Evolutionary conservation across 2,888 invertebrate species (phyloP).

Genomic region (Elaeidobius kamerunicus): DNA sequence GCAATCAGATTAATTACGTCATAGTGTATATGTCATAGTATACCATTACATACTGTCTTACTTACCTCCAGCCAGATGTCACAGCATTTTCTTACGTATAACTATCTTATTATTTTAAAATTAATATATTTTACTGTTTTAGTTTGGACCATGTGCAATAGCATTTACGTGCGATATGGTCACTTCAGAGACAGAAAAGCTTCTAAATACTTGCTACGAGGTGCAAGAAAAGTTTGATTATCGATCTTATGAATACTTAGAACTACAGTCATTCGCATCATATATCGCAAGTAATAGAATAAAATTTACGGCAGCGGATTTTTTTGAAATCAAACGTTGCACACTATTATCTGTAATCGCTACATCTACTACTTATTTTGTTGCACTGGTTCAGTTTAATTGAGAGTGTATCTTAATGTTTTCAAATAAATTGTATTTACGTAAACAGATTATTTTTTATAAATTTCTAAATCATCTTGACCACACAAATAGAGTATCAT

Average conservation of each 20-base stretch:
- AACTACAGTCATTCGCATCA: conserved; percentile 4
- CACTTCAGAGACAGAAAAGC: conserved; percentile 5
- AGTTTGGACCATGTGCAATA: conserved; percentile 12
- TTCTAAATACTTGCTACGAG: conserved; percentile 8
- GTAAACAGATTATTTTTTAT: too few species aligned
- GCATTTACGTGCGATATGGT: conserved; percentile 10
- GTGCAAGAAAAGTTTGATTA: conserved; percentile 7
- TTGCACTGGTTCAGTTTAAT: conserved; percentile 18
- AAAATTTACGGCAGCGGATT: conserved; percentile 14
- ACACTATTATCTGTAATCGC: conserved; percentile 9
- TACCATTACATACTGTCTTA: too few species aligned
- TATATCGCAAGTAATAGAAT: conserved; percentile 8
- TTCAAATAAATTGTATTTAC: too few species aligned
- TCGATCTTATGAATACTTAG: conserved; percentile 6
- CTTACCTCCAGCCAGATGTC: too few species aligned
- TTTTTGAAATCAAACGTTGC: conserved; percentile 11
- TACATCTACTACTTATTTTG: conserved; percentile 13
- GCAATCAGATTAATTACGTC: too few species aligned
- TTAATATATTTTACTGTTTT: conserved; percentile 10
- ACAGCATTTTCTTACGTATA: too few species aligned
- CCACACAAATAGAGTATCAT: too few species aligned
- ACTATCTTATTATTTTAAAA: too few species aligned
- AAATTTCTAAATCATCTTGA: too few species aligned
- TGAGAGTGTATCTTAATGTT: too few species aligned
- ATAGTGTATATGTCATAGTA: too few species aligned